Conservation (phyloP, 2,888 invertebrate genomes). For the Perizoma flavofasciatum region DNA sequence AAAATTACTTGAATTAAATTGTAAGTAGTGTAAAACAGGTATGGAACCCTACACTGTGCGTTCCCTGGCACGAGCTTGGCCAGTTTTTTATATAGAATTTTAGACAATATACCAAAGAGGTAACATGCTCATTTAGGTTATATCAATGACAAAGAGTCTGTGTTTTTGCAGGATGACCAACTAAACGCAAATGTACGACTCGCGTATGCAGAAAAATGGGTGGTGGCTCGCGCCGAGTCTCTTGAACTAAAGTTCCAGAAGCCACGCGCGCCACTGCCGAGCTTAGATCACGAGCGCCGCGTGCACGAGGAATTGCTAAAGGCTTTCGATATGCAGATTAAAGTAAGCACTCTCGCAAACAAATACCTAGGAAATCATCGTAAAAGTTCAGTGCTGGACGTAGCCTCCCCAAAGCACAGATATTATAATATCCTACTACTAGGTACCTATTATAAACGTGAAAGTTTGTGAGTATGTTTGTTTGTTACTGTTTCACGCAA, state of each 20-base stretch:
- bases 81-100: no score
- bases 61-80: no score
- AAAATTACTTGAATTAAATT: no score
- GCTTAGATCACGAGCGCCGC: conserved; percentile 59
- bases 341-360: conserved; percentile 45
- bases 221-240: conserved; percentile 63
- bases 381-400: no score
- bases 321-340: conserved; percentile 64
- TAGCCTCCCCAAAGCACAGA: no score
- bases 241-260: conserved; percentile 53
- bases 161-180: conserved; percentile 52
- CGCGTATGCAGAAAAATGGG: conserved; percentile 68
- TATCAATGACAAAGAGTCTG: conserved; percentile 19
- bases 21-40: no score
- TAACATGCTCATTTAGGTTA: not conserved
- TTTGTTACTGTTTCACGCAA: no score
- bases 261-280: conserved; percentile 47
- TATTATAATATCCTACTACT: no score
- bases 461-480: no score
- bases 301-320: conserved; percentile 63
- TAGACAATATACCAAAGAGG: conserved; percentile 3
- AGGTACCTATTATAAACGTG: no score
- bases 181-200: conserved; percentile 63
- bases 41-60: no score
- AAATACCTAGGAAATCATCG: no score